Base-by-base conservation (phyloP, 2,888 invertebrate species). In the Sphaeridia pumilis region DNA sequence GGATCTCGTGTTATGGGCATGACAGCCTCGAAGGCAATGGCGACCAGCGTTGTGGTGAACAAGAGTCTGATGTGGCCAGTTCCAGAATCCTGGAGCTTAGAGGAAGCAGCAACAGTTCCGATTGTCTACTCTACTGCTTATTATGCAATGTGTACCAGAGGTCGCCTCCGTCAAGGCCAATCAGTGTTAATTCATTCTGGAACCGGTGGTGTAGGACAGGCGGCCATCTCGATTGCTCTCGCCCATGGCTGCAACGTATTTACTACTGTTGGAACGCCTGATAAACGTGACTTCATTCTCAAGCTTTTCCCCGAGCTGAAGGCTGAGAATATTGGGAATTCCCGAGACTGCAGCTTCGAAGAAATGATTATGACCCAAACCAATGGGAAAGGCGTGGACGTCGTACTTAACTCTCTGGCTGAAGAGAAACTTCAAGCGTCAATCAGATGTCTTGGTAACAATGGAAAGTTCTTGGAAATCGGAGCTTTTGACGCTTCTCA, bases 401-500 rank as follows among this genome's bases (percentile, higher is more conserved):
- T 78, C 35, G 72, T 78, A 7, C 68, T 78, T 45, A 78, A 78
- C 67, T 76, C 77, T 2, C 67, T 78, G 56, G 72, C 76, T 47
- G 76, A 75, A 54, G 75, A 77, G 46, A 75, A 76, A 66, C 69
- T 78, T 3, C 73, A 74, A 66, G 76, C 76, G 17, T 75, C 75
- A 54, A 65, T 77, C 14, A 69, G 76, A 55, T 72, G 76, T 52
- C 66, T 78, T 28, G 75, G 74, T 3, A 69, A 70, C 55, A 75
- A 77, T 67, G 78, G 88, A 12, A 74, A 80, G 53, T 89, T 89
- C 70, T 69, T 88, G 46, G 88, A 89, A 72, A 88, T 89, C 56
- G 88, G 88, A 43, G 89, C 88, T 71, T 84, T 85, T 63, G 95
- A 97, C 74, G 75, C 97, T 58, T 87, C 90, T 58, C 90, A 90